These are phyloP conservation scores for Monodelphis domestica DNA, from an alignment of 2,797 vertebrate species.

Conservation along the genomic window DNA sequence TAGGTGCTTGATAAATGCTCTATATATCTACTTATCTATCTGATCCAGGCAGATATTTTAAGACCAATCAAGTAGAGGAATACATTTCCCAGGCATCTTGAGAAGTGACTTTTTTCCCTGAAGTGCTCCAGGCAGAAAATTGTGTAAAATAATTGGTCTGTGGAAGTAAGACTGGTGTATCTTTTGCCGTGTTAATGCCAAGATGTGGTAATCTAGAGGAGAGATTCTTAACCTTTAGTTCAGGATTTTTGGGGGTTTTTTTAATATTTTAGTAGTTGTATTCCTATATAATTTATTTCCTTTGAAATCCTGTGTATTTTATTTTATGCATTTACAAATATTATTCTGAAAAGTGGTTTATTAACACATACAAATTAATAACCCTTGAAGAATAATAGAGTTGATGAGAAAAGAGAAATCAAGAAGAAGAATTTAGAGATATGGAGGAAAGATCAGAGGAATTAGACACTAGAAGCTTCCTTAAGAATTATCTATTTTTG, in stretches of 20 bases:
- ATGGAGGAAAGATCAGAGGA: neutral
- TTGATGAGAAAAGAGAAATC: neutral
- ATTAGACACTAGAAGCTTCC: neutral
- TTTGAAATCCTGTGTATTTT: too few relatives aligned
- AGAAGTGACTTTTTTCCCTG: neutral
- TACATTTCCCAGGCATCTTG: neutral
- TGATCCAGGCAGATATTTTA: neutral
- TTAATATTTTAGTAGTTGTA: too few relatives aligned
- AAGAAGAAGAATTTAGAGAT: neutral
- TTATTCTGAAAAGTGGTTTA: too few relatives aligned
- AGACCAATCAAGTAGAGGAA: neutral
- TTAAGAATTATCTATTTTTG: neutral
- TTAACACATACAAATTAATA: neutral
- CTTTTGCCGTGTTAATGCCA: neutral
- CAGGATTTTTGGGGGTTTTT: too few relatives aligned
- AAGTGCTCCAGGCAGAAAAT: neutral
- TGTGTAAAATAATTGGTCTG: neutral
- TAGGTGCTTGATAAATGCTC: neutral
- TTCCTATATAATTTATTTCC: too few relatives aligned
- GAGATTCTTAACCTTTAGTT: too few relatives aligned
- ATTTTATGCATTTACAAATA: too few relatives aligned
- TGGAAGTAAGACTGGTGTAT: neutral
- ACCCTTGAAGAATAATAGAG: neutral
- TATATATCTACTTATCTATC: neutral
- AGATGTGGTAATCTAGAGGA: neutral